Conservation (phyloP, 1,140 invertebrate genomes). For the Rhysida immarginata region DNA sequence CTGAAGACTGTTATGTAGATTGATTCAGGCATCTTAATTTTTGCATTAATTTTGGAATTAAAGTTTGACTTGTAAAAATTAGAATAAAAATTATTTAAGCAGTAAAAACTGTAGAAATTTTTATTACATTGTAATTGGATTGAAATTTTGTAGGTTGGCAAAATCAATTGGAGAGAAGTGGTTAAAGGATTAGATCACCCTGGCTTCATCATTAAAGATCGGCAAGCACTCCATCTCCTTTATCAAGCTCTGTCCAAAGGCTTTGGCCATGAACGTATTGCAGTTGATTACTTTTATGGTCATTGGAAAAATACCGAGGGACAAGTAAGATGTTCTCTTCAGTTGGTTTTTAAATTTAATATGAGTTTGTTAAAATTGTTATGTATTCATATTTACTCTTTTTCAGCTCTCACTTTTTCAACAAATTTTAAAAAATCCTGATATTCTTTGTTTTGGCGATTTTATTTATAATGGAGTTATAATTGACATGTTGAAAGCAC, state of each 20-base stretch:
- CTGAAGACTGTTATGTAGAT: too few relatives aligned
- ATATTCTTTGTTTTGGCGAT: conserved; percentile 88
- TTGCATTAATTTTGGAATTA: too few relatives aligned
- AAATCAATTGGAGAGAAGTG: conserved; percentile 82
- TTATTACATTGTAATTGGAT: too few relatives aligned
- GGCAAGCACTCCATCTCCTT: conserved; percentile 61
- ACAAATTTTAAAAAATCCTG: conserved; percentile 64
- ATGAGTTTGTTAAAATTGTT: conserved; percentile 1
- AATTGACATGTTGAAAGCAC: conserved; percentile 77
- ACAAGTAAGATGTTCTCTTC: conserved; percentile 30
- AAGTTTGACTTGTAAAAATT: too few relatives aligned
- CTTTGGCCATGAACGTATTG: conserved; percentile 58
- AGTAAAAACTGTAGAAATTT: too few relatives aligned
- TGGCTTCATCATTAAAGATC: conserved; percentile 73
- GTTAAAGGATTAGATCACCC: conserved; percentile 75
- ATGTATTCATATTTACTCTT: conserved; percentile 11
- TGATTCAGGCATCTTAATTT: too few relatives aligned
- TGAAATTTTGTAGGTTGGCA: conserved; percentile 48
- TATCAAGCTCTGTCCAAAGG: conserved; percentile 63
- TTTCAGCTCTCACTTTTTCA: conserved; percentile 65
- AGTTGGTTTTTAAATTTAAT: neutral
- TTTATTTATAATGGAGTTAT: conserved; percentile 68
- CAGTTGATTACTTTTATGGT: conserved; percentile 73
- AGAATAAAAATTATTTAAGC: too few relatives aligned
- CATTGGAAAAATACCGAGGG: conserved; percentile 85